Conservation (phyloP, 2,888 invertebrate species). For the Philhelius pedissequus region DNA sequence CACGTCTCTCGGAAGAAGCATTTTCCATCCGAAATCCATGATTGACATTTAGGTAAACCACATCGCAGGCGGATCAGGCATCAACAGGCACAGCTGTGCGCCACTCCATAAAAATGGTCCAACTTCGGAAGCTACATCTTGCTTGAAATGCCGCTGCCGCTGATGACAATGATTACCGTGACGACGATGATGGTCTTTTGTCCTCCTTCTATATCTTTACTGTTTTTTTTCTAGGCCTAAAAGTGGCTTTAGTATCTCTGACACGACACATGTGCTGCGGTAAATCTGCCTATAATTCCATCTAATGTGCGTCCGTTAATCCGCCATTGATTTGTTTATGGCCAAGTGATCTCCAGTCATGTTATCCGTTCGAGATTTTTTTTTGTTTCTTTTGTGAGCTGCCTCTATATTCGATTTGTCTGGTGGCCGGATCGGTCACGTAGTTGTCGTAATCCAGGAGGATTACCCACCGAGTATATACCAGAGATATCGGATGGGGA, state of each 20-base stretch:
- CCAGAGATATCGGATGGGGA: neutral
- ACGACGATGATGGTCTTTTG: constrained; percentile 47
- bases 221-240: neutral
- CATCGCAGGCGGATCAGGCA: constrained; percentile 46
- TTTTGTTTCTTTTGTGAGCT: neutral
- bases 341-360: constrained; percentile 63
- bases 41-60: constrained; percentile 63
- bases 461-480: constrained; percentile 57
- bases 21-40: constrained; percentile 21
- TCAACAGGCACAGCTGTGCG: constrained; percentile 34
- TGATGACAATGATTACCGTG: constrained; percentile 57
- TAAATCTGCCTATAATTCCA: constrained; percentile 50
- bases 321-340: constrained; percentile 65
- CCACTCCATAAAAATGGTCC: neutral
- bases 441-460: constrained; percentile 54
- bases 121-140: constrained; percentile 63
- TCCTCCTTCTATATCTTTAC: constrained; percentile 24
- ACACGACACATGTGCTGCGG: neutral
- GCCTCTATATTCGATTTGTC: constrained; percentile 13
- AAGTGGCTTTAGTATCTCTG: neutral
- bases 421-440: constrained; percentile 34
- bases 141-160: constrained; percentile 38
- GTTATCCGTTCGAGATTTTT: constrained; percentile 50
- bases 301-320: constrained; percentile 63
- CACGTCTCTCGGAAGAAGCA: constrained; percentile 5